Percentiles rank a stretch among this genome's conserved stretches.
Evolutionary conservation across 2,797 vertebrate species (phyloP).

Genomic region (Sebastes diaconus): DNA sequence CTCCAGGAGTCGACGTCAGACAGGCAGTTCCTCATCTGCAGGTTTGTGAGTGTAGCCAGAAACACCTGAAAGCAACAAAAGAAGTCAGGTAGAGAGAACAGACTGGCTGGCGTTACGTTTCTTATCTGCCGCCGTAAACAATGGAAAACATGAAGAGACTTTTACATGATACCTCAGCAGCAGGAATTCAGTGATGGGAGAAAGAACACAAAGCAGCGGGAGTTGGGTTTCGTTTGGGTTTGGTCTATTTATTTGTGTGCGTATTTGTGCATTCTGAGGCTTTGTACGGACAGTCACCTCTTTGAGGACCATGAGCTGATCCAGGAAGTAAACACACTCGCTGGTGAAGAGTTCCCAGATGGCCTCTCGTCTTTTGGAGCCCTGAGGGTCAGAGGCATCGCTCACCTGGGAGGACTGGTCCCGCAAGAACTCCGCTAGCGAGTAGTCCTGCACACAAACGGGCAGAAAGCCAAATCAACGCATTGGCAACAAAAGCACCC

Average conservation of each 20-base stretch:
- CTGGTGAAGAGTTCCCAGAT: slow-evolving; percentile 93
- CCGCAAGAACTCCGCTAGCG: slow-evolving; percentile 86
- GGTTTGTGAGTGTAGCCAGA: slow-evolving; percentile 83
- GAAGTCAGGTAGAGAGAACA: slow-evolving; percentile 20
- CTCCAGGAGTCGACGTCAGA: slow-evolving; percentile 87
- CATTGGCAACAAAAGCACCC: neutral
- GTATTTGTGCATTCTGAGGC: neutral
- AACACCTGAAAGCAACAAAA: slow-evolving; percentile 85
- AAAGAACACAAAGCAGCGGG: slow-evolving; percentile 49
- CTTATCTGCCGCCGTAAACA: neutral
- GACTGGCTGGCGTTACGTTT: neutral
- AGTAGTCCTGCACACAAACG: slow-evolving; percentile 78
- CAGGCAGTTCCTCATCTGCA: slow-evolving; percentile 86
- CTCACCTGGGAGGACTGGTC: slow-evolving; percentile 75
- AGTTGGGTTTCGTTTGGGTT: slow-evolving; percentile 56
- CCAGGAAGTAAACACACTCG: slow-evolving; percentile 94
- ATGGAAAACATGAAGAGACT: slow-evolving; percentile 21
- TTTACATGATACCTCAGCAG: neutral
- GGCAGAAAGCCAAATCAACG: neutral
- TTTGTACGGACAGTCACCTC: slow-evolving; percentile 78
- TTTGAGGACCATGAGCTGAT: slow-evolving; percentile 94
- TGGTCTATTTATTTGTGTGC: slow-evolving; percentile 36
- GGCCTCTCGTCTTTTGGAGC: slow-evolving; percentile 84
- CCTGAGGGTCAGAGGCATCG: slow-evolving; percentile 53
- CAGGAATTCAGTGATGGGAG: slow-evolving; percentile 13